A percentile compares a stretch with the other conserved stretches of the same genome.
Evolutionary conservation across 2,888 invertebrate genomes (phyloP).

Genomic region (Chironomus riparius): DNA sequence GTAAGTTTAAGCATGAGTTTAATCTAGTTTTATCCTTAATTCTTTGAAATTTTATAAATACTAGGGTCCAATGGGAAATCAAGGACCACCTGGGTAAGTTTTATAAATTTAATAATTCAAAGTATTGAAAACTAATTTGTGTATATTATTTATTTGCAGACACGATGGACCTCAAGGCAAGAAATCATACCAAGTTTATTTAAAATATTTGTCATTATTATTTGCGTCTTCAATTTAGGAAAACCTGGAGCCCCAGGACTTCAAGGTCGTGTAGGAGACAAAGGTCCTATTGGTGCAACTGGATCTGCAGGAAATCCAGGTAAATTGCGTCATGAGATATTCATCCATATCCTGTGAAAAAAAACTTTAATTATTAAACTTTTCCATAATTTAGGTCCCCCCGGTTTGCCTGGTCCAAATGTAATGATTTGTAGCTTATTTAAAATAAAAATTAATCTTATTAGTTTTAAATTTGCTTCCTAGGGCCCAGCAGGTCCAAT

Average conservation of each 20-base stretch:
- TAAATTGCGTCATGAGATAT: too few relatives aligned
- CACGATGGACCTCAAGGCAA: conserved; percentile 42
- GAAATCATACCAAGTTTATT: too few relatives aligned
- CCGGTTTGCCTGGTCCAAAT: conserved; percentile 33
- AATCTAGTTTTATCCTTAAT: too few relatives aligned
- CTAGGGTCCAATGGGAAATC: background rate
- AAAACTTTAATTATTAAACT: too few relatives aligned
- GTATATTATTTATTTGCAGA: conserved; percentile 38
- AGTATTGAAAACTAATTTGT: background rate
- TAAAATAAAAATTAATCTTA: too few relatives aligned
- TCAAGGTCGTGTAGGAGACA: conserved; percentile 64
- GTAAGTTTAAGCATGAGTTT: background rate
- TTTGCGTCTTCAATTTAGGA: conserved; percentile 23
- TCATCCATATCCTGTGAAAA: too few relatives aligned
- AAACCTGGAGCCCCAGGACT: conserved; percentile 54
- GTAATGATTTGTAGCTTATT: background rate
- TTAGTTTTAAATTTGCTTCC: too few relatives aligned
- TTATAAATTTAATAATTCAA: too few relatives aligned
- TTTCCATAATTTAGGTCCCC: conserved; percentile 24
- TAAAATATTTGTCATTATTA: too few relatives aligned
- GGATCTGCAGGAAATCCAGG: background rate
- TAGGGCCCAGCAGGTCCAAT: background rate
- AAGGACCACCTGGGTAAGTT: conserved; percentile 43
- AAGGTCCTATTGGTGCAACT: conserved; percentile 54
- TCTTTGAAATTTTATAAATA: too few relatives aligned